phyloP scores from a whole-genome alignment of 2,113 vertebrate species.

The Uria aalge region DNA sequence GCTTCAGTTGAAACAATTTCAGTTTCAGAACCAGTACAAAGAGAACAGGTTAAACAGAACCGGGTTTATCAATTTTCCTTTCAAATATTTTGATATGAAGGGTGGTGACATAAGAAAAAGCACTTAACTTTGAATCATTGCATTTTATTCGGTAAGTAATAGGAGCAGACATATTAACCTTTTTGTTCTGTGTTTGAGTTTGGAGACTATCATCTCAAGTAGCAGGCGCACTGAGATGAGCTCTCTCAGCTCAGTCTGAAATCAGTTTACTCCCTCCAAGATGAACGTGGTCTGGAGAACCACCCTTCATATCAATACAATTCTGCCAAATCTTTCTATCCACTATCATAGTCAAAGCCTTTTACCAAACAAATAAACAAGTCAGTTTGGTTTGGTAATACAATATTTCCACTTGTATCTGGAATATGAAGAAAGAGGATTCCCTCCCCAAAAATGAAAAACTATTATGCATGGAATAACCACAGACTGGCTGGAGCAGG shows the following conservation, averaged over 20 bases:
- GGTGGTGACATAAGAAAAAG: not conserved
- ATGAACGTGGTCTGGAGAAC: not conserved
- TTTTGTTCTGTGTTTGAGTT: not conserved
- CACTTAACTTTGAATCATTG: not conserved
- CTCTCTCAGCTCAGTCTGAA: not conserved
- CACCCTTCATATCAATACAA: not conserved
- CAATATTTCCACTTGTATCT: not conserved
- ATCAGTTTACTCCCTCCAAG: not conserved
- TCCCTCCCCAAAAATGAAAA: not conserved
- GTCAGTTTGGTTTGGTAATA: not conserved
- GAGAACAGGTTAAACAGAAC: not conserved
- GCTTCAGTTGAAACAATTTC: conserved; percentile 8
- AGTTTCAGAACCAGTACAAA: not conserved
- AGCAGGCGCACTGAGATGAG: not conserved
- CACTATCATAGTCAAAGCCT: not conserved
- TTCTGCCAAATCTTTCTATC: not conserved
- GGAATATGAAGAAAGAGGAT: not conserved
- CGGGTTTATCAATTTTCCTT: not conserved
- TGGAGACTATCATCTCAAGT: not conserved
- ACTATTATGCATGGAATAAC: not conserved
- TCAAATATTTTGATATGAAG: not conserved
- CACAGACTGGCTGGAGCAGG: not conserved
- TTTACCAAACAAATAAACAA: not conserved
- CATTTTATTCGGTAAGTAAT: not conserved
- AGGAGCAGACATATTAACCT: not conserved